Evolutionary conservation across 2,113 vertebrate species (phyloP), one percentile per base, ranked within the genome.

Genomic region (Emydura subglobosa): DNA sequence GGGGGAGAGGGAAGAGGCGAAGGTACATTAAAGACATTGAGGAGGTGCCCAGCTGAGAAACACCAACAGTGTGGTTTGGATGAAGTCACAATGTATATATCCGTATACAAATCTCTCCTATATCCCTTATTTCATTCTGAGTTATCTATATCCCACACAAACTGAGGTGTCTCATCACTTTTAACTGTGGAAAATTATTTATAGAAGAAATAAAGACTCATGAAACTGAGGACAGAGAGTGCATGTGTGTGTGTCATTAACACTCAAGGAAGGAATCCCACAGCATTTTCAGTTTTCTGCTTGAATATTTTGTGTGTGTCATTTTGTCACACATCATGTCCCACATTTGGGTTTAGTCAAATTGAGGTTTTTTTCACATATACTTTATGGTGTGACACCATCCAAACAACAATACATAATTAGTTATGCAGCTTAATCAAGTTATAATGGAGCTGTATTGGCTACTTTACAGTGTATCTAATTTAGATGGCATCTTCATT

Each of bases 101-200:
- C 92, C 82, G 5, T 6, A 25, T 83, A 11, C 42, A 92, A 68
- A 5, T 34, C 10, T 61, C 34, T 68, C 3, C 7, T n/a, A 2
- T 44, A n/a, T 44, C 31, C 91, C 93, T 96, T 94, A 79, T 82
- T 92, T 93, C 93, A 61, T 8, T 25, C 24, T 93, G 42, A 87
- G 22, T 87, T 81, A 79, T 12, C 2, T 85, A 6, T 51, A 87
- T 83, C 27, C 7, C 65, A 51, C 92, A 68, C 83, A 91, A 88
- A 85, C 54, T 13, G 50, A 79, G 47, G 1, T 50, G 47, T 85
- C 74, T 93, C n/a, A 82, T 82, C 4, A 57, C 4, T 87, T 19
- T 88, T 91, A 81, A n/a, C 4, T 31, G 50, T n/a, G 68, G 51
- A 87, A 97, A 90, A 72, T 89, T 88, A 87, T 34, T 93, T 87